Evolutionary conservation across 2,113 vertebrate species (phyloP), one percentile per base, ranked within the genome.

Genomic region (Crotalus viridis): DNA sequence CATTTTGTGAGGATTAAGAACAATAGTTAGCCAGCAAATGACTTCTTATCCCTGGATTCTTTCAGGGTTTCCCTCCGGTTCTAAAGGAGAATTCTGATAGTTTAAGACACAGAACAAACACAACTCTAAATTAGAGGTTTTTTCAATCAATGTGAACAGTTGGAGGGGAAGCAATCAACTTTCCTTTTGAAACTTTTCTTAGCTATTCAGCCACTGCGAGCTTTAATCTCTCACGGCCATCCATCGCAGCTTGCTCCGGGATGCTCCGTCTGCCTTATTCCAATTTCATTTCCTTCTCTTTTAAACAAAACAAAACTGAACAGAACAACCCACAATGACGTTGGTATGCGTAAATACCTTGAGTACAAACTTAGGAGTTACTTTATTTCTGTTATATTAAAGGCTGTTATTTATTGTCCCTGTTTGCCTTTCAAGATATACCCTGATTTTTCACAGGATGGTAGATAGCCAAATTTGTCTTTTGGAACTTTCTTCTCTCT

Each of bases 1-100:
- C 98, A 98, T 98, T 98, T 98, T 98, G 98, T 98, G 97, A 98
- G 98, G 98, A 98, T 98, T 98, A 98, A 96, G 97, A 97, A 98
- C 98, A 98, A 98, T 98, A 98, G 98, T 98, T 96, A 96, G 97
- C 95, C 97, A 93, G 97, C 97, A 98, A 51, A 98, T 97, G 98
- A 98, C 98, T 98, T 98, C 97, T 98, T 98, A 98, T 98, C 98
- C 98, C 97, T 91, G 92, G 94, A 96, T 97, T 97, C 97, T 97
- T 97, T 97, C 96, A 95, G 96, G 97, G 97, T 95, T 98, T 98
- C 98, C 97, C 97, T 93, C 93, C 24, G 81, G 94, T 96, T 97
- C 95, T 95, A 97, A 98, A 98, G 96, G 96, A 98, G 97, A 98
- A 97, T 97, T 97, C 97, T 97, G 98, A 98, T 98, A 97, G 97